Conservation (phyloP, 2,888 invertebrate genomes). For the Scotopteryx bipunctaria region DNA sequence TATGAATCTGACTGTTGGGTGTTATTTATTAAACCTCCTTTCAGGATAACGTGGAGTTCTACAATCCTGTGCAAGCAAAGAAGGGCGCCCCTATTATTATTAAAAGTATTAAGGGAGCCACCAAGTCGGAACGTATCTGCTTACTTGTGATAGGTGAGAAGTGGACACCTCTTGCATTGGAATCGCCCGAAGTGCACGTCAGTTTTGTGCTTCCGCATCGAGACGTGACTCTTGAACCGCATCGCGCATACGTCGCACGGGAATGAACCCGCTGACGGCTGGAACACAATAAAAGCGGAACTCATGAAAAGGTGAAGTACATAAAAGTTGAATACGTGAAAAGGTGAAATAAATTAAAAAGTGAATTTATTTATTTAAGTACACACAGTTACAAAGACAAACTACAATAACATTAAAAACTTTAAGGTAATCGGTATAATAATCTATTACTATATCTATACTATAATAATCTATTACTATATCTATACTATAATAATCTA, state of each 20-base stretch:
- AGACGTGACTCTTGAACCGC: conserved; percentile 28
- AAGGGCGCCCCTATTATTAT: conserved; percentile 54
- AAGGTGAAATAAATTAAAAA: no score
- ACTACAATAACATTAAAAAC: no score
- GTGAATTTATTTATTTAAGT: no score
- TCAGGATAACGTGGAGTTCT: conserved; percentile 49
- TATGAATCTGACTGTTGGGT: no score
- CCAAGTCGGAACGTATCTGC: conserved; percentile 65
- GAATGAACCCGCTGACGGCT: conserved; percentile 31
- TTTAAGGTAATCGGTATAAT: no score
- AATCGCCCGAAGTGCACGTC: conserved; percentile 31
- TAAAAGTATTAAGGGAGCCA: conserved; percentile 60
- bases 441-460: no score
- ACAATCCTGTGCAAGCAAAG: conserved; percentile 52
- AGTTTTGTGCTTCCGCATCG: conserved; percentile 30
- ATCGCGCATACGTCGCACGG: conserved; percentile 32
- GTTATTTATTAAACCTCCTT: not conserved
- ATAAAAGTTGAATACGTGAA: no score
- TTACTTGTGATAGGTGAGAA: conserved; percentile 34
- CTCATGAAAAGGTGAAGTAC: no score
- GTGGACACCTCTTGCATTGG: conserved; percentile 33
- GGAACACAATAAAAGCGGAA: not conserved
- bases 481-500: no score
- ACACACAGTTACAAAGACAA: no score
- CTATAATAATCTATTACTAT: no score